Evolutionary conservation across 2,888 invertebrate species (phyloP), one percentile per base, ranked within the genome.

Genomic region (Lysandra coridon): DNA sequence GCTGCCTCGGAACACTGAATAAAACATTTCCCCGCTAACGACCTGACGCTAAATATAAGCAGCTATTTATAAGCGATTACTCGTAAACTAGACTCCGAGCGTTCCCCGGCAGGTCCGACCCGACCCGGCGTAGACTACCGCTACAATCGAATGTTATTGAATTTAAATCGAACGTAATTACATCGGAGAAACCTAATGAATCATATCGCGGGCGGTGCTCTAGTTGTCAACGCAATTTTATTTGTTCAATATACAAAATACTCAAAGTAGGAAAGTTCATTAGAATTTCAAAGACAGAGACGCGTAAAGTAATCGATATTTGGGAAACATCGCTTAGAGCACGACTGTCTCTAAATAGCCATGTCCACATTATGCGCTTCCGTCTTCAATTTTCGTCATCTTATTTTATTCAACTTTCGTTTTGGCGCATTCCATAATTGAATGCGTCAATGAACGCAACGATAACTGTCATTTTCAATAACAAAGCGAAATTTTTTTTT

Each of bases 1-100:
- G 10, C 37, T 37, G 33, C 69, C 14, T 17, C 69, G 69, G 17
- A 69, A 69, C 69, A 69, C 69, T 69, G 69, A 69, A 69, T 69
- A 69, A 69, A 69, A 69, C 69, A 69, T 69, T 69, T 37, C 4
- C 69, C 33, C 17, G 14, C 33, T 69, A 69, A 69, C 69, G 33
- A 69, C 69, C 14, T 10, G 33, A 33, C 69, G 69, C 69, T 69
- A 5, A 69, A 69, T 69, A 33, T 69, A 37, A 69, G 69, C 69
- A 33, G 69, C 69, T 69, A 69, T 69, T 69, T 69, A 69, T 12
- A 69, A 69, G 69, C 33, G 33, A 69, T 69, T 37, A 69, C 14
- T 5, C 12, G 69, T 33, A 30, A 69, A 17, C 14, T 33, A 37
- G 33, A 14, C 69, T 69, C 69, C 1, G 5, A 17, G 1, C 33